A percentile compares a stretch with the other conserved stretches of the same genome.
Evolutionary conservation across 2,113 vertebrate genomes (phyloP).

Genomic region (Otocyon megalotis): DNA sequence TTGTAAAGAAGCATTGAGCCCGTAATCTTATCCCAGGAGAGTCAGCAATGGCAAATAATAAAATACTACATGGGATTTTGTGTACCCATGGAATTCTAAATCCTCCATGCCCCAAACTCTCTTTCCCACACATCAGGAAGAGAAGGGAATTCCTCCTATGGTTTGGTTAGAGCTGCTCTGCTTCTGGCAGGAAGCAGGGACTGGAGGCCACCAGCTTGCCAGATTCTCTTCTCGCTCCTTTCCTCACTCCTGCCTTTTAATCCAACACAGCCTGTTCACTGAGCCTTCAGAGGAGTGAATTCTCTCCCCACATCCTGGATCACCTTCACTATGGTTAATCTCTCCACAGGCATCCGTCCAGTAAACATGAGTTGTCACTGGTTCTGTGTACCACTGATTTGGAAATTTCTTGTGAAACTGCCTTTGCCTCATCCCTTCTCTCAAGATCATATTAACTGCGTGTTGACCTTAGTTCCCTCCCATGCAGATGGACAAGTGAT

Average conservation of each 20-base stretch:
- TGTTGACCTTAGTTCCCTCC: background rate
- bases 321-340: background rate
- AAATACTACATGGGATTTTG: background rate
- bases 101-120: background rate
- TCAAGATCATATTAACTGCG: background rate
- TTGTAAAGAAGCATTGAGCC: background rate
- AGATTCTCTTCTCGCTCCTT: background rate
- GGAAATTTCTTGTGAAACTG: background rate
- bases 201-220: background rate
- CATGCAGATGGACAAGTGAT: background rate
- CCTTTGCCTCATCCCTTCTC: background rate
- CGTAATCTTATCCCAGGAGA: background rate
- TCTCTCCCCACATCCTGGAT: background rate
- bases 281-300: background rate
- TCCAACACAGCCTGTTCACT: background rate
- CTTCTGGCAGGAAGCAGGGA: background rate
- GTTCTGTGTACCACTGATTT: background rate
- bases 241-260: background rate
- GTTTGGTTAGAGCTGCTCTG: background rate
- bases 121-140: background rate
- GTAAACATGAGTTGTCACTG: background rate
- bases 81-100: background rate
- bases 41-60: background rate
- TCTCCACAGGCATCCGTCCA: background rate
- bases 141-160: background rate